phyloP scores from a whole-genome alignment of 2,888 invertebrate species.

The Epistrophe grossulariae region DNA sequence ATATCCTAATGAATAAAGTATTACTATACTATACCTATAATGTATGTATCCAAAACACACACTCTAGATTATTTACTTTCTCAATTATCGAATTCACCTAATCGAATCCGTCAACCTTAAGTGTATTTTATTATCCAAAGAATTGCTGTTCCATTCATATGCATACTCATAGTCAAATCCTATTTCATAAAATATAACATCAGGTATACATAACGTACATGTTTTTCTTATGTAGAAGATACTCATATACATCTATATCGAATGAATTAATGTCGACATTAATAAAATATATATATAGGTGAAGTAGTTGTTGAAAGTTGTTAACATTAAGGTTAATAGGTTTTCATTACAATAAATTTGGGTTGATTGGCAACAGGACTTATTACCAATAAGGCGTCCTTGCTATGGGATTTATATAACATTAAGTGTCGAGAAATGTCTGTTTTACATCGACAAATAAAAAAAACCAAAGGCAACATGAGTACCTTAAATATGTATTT shows the following conservation, averaged over 20 bases:
- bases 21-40: not conserved
- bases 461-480: too few relatives aligned
- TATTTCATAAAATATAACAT: not conserved
- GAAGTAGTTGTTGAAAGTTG: conserved; percentile 66
- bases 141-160: not conserved
- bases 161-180: not conserved
- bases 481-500: too few relatives aligned
- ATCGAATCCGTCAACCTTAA: conserved; percentile 60
- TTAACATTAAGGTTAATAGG: conserved; percentile 71
- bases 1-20: not conserved
- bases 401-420: not conserved
- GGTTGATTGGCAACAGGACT: conserved; percentile 60
- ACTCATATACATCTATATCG: not conserved
- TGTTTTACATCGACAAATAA: too few relatives aligned
- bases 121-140: conserved; percentile 32
- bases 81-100: conserved; percentile 61
- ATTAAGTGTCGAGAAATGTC: not conserved
- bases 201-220: not conserved
- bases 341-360: conserved; percentile 64
- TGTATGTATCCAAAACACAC: not conserved
- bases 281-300: conserved; percentile 14
- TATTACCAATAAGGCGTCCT: conserved; percentile 5
- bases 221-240: conserved; percentile 10
- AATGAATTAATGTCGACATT: conserved; percentile 51
- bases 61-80: conserved; percentile 35